phyloP scores from a whole-genome alignment of 2,797 vertebrate species.

The Ptychadena robeensis region DNA sequence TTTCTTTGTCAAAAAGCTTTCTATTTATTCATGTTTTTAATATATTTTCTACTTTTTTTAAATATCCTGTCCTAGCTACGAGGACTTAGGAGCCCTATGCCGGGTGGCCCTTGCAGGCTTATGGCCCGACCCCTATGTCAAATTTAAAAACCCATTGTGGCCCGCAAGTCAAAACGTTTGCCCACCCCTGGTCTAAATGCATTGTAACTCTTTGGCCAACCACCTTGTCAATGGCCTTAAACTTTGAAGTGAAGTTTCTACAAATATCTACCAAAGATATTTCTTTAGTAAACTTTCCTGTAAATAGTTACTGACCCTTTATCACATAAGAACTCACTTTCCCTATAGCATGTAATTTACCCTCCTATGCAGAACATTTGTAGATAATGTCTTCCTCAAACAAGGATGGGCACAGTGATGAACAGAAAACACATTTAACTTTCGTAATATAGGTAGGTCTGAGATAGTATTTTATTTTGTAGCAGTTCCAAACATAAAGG shows the following conservation, averaged over 20 bases:
- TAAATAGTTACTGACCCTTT: background rate
- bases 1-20: too few relatives aligned
- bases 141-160: too few relatives aligned
- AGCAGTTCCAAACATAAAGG: slow-evolving; percentile 16
- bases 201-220: too few relatives aligned
- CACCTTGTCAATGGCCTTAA: background rate
- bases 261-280: background rate
- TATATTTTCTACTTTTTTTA: too few relatives aligned
- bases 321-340: background rate
- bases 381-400: background rate
- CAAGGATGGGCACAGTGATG: too few relatives aligned
- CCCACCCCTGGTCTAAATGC: too few relatives aligned
- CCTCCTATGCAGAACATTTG: background rate
- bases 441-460: background rate
- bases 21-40: too few relatives aligned
- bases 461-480: background rate
- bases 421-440: background rate
- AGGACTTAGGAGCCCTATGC: too few relatives aligned
- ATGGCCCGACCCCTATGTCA: too few relatives aligned
- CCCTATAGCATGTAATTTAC: background rate
- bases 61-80: too few relatives aligned
- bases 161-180: too few relatives aligned
- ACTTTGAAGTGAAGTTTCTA: background rate
- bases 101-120: too few relatives aligned
- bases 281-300: background rate